phyloP scores from a whole-genome alignment of 2,797 vertebrate species.

The Poecilia velifera region DNA sequence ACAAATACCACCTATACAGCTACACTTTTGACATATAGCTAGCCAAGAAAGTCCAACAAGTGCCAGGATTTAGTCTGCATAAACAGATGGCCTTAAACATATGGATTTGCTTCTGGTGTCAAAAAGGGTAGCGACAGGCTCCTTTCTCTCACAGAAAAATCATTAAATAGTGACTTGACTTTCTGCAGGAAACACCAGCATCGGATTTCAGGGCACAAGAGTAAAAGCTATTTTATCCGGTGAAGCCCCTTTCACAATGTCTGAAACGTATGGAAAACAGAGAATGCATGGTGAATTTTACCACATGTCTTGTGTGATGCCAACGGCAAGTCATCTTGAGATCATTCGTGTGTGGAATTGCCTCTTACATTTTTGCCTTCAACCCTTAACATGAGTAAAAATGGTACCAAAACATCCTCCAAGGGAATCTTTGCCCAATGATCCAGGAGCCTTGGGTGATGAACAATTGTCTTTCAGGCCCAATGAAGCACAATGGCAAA shows the following conservation, averaged over 20 bases:
- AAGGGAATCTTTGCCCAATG: neutral
- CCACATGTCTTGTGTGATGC: neutral
- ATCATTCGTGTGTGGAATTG: conserved; percentile 4
- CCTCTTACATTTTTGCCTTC: neutral
- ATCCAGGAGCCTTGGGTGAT: conserved; percentile 5
- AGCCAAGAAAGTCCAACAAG: neutral
- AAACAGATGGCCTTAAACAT: neutral
- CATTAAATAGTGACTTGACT: neutral
- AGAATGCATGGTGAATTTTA: neutral
- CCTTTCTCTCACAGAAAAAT: neutral
- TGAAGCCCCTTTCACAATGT: neutral
- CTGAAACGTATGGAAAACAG: neutral
- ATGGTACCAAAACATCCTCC: neutral
- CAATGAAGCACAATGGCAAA: neutral
- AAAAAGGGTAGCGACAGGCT: neutral
- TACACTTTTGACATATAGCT: neutral
- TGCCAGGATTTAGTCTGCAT: neutral
- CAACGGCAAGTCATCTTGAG: neutral
- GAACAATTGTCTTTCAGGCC: neutral
- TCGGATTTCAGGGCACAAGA: neutral
- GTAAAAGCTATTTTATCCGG: neutral
- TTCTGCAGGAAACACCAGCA: neutral
- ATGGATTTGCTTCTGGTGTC: neutral
- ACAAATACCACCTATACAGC: neutral
- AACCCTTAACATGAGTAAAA: neutral